Evolutionary conservation across 2,797 vertebrate species (phyloP).

Genomic region (Falco peregrinus): DNA sequence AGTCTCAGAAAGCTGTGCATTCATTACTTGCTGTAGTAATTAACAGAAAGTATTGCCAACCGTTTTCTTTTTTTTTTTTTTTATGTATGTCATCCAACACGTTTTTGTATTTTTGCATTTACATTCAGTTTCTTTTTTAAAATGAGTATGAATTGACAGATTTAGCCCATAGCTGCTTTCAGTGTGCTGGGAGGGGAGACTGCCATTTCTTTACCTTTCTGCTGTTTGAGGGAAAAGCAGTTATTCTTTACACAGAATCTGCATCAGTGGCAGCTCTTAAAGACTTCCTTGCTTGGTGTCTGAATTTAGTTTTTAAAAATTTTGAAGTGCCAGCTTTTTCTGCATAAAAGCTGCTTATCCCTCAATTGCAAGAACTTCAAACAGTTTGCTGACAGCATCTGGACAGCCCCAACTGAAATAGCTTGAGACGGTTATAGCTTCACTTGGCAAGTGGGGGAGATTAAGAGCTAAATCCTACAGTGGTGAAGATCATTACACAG

Average conservation of each 20-base stretch:
- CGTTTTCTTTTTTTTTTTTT: background rate
- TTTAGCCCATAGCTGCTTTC: background rate
- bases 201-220: background rate
- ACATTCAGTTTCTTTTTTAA: background rate
- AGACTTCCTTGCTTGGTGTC: background rate
- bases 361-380: background rate
- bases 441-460: background rate
- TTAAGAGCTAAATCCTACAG: background rate
- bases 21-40: background rate
- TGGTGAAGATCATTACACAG: background rate
- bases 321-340: constrained; percentile 32
- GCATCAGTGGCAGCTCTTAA: constrained; percentile 10
- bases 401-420: background rate
- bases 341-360: constrained; percentile 39
- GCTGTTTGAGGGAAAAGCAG: background rate
- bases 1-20: background rate
- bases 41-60: background rate
- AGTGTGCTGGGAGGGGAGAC: background rate
- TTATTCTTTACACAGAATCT: background rate
- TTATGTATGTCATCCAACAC: background rate
- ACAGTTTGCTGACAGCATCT: constrained; percentile 13
- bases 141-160: background rate
- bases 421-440: background rate
- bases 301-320: constrained; percentile 9
- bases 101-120: background rate